Base-by-base conservation (phyloP, 2,113 vertebrate genomes). In the Chloebia gouldiae region DNA sequence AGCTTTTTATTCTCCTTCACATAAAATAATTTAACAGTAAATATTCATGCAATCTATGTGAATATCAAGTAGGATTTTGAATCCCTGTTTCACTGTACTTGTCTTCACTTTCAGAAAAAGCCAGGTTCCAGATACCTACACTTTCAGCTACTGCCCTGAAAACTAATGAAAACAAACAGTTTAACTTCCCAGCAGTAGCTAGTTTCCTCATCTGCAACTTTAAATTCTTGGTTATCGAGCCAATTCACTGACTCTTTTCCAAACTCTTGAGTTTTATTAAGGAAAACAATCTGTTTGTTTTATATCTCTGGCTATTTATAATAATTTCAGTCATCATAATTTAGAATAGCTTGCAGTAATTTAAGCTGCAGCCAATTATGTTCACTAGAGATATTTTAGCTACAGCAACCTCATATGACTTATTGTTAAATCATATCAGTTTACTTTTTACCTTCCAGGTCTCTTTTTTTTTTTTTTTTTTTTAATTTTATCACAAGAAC, bases 311-410 rank as follows among this genome's bases (percentile, higher is more conserved):
- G 25, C 45, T 92, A 91, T 81, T 93, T 84, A 63, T 92, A 92
- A 89, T 89, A 6, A 68, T 69, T 84, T 76, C 25, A 92, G 65
- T 35, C 44, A 68, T 89, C 72, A 45, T 87, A 50, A 85, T 95
- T 93, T 86, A 81, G 68, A 81, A 68, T 56, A 85, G 65, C 84
- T 80, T 69, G 53, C 42, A 81, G 81, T 56, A 93, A 92, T 89
- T 92, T 72, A 69, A 63, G 51, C 31, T 91, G 14, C 70, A 91
- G 84, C 23, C 84, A 81, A 35, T 93, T 95, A 91, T 45, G 33
- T 72, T 93, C 49, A 69, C 50, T 75, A 37, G 78, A 91, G 40
- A 91, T 76, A 86, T 60, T 87, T 92, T 68, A 79, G 37, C 53
- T 86, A 13, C 78, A 90, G 51, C 63, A 94, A 89, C 77, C 61